A percentile compares a stretch with the other conserved stretches of the same genome.
Evolutionary conservation across 2,888 invertebrate genomes (phyloP).

Genomic region (Melipona bicolor): DNA sequence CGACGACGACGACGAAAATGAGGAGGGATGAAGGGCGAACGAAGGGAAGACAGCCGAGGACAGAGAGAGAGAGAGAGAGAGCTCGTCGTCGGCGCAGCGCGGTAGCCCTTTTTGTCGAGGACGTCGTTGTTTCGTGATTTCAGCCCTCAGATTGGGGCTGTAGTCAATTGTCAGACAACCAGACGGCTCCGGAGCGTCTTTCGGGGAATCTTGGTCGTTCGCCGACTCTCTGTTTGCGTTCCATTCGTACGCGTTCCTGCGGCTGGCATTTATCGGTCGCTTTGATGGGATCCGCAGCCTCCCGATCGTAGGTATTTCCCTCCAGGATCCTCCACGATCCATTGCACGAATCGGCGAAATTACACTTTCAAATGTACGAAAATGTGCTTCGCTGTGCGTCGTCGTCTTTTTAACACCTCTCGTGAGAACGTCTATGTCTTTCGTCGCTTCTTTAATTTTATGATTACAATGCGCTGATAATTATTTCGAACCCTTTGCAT

Average conservation of each 20-base stretch:
- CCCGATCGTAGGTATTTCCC: conserved; percentile 31
- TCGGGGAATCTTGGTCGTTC: conserved; percentile 20
- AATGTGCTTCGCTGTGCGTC: neutral
- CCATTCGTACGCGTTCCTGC: conserved; percentile 24
- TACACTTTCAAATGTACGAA: neutral
- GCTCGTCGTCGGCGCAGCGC: conserved; percentile 19
- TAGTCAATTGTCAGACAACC: conserved; percentile 59
- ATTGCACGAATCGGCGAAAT: conserved; percentile 34
- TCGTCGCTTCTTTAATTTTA: no score
- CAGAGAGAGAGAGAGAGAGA: neutral
- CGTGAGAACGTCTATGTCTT: neutral
- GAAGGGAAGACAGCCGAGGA: neutral
- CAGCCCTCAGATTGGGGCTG: conserved; percentile 21
- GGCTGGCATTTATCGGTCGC: conserved; percentile 35
- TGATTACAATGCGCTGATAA: no score
- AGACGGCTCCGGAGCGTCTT: conserved; percentile 41
- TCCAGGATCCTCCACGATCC: conserved; percentile 3
- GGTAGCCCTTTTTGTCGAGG: conserved; percentile 16
- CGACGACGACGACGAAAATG: neutral
- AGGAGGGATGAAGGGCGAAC: neutral
- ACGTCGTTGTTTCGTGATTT: conserved; percentile 38
- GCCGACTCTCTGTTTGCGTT: conserved; percentile 11
- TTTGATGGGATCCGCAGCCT: conserved; percentile 4
- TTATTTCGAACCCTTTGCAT: no score
- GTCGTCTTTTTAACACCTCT: neutral